Percentiles rank a stretch among this genome's conserved stretches.
Evolutionary conservation across 2,797 vertebrate species (phyloP).

Genomic region (Prunella strophiata): DNA sequence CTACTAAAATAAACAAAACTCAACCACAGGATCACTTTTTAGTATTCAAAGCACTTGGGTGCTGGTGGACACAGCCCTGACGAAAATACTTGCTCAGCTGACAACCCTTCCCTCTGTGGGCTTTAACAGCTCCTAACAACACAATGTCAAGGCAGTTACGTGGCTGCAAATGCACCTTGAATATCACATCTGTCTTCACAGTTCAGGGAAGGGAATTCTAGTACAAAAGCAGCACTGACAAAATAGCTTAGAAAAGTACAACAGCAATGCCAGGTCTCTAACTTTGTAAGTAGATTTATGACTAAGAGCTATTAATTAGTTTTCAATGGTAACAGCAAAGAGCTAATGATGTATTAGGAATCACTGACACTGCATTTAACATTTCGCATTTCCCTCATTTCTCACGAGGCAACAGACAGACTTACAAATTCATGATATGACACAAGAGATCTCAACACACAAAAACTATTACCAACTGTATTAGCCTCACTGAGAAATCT

Average conservation of each 20-base stretch:
- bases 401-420: neutral
- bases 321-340: neutral
- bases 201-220: neutral
- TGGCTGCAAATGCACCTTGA: neutral
- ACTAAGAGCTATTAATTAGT: neutral
- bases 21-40: neutral
- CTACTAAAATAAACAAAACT: slow-evolving; percentile 22
- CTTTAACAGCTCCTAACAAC: neutral
- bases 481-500: neutral
- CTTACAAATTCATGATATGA: neutral
- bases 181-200: neutral
- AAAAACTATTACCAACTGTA: neutral
- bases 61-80: neutral
- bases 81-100: neutral
- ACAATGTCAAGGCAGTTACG: neutral
- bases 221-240: neutral
- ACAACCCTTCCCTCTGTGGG: neutral
- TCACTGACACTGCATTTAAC: neutral
- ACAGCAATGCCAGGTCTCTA: neutral
- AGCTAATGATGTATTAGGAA: neutral
- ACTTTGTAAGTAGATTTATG: neutral
- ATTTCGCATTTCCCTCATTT: neutral
- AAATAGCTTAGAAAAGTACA: neutral
- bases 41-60: neutral
- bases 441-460: neutral